Conservation (phyloP, 2,113 vertebrate genomes). For the Mohoua ochrocephala region DNA sequence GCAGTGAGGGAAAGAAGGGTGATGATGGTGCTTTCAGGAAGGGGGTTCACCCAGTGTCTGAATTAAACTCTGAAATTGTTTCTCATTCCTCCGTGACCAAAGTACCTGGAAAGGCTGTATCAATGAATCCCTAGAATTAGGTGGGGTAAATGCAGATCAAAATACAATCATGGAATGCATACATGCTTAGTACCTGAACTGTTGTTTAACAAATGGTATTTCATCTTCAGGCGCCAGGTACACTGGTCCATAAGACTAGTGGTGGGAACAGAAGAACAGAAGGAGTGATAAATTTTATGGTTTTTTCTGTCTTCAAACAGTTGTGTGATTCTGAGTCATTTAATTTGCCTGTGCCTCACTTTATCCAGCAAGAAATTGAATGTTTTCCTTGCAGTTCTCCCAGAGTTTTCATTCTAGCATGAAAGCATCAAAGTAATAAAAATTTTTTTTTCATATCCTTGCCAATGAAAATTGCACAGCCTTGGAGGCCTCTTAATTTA, state of each 20-base stretch:
- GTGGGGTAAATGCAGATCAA: neutral
- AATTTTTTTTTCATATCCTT: neutral
- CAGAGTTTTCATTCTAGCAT: neutral
- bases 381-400: neutral
- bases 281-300: neutral
- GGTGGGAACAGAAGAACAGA: neutral
- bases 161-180: neutral
- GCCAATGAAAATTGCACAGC: neutral
- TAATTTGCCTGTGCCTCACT: neutral
- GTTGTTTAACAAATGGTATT: neutral
- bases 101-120: neutral
- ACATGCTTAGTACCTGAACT: neutral
- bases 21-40: neutral
- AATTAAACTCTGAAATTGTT: neutral
- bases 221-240: neutral
- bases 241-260: neutral
- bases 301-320: neutral
- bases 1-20: neutral
- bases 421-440: neutral
- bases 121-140: neutral
- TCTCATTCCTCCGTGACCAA: neutral
- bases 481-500: neutral
- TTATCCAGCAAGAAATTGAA: neutral
- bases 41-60: neutral
- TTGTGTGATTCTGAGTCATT: neutral